Conservation (phyloP, 2,888 invertebrate species). For the Pteria penguin region DNA sequence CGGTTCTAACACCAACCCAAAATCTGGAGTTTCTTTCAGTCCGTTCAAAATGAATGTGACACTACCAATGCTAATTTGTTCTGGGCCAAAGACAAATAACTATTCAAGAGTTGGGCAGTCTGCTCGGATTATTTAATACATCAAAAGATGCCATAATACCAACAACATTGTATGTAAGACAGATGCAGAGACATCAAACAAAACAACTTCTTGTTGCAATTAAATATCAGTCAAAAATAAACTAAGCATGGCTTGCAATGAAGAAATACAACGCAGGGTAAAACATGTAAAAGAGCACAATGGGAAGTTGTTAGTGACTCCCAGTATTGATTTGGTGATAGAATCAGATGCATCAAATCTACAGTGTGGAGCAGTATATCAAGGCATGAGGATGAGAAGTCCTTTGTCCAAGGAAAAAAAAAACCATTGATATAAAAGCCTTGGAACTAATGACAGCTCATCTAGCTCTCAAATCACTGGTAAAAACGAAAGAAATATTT, state of each 20-base stretch:
- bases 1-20: no score
- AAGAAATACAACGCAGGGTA: constrained; percentile 4
- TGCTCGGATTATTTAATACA: no score
- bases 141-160: no score
- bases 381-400: background rate
- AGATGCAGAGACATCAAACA: constrained; percentile 2
- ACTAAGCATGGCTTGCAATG: background rate
- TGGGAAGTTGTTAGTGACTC: constrained; percentile 3
- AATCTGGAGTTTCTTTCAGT: no score
- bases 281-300: background rate
- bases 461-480: constrained; percentile 8
- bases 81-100: no score
- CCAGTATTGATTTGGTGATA: no score
- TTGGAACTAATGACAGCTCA: constrained; percentile 17
- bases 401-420: constrained; percentile 14
- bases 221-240: background rate
- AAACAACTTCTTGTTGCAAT: background rate
- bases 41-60: no score
- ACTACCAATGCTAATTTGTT: no score
- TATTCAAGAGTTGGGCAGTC: no score
- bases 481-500: background rate
- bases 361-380: constrained; percentile 9
- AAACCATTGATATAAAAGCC: constrained; percentile 20
- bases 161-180: no score
- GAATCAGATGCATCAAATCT: background rate